Base-by-base conservation (phyloP, 2,888 invertebrate species). In the Synanthedon vespiformis region DNA sequence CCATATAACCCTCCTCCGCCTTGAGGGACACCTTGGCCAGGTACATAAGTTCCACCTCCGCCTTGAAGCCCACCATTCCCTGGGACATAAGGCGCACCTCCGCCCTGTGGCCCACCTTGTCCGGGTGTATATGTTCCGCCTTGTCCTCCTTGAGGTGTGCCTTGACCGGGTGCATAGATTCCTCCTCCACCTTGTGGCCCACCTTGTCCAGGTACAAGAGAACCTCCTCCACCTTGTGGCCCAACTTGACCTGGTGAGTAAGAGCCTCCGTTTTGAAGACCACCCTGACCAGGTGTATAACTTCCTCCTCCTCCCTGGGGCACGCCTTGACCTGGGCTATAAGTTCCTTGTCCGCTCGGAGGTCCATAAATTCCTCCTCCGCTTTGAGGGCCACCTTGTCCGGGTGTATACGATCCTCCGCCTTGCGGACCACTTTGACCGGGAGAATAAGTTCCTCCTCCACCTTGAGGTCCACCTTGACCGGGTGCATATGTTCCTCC, bases 121-220 rank as follows among this genome's bases (percentile, higher is more conserved):
- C 53, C 54, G 5, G 57, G 58, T 27, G 59, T 59, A 52, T 58
- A 56, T 14, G 52, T 54, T 22, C 22, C 22, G n/a, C 52, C 49
- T 11, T 18, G 48, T 3, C 54, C 48, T 48, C 48, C 48, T 48
- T 48, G 48, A 34, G 54, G 52, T 27, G 40, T 12, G 48, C 44
- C 51, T 47, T 40, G 55, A 10, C 50, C 50, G 51, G 48, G 48
- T 5, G 16, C 6, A 48, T 48, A 48, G 51, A 53, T 11, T 48
- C 8, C 53, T 53, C 8, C 52, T 47, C 52, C 56, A 55, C n/a
- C 50, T 52, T 14, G 47, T 13, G 50, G n/a, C 34, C 51, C 44
- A 18, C 50, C 48, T 56, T 57, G 61, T 3, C 61, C 57, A 2
- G 59, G 54, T 4, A 57, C 55, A 55, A 63, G 61, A 41, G 52